Evolutionary conservation across 2,113 vertebrate genomes (phyloP).

Genomic region (Hemibates koningsi): DNA sequence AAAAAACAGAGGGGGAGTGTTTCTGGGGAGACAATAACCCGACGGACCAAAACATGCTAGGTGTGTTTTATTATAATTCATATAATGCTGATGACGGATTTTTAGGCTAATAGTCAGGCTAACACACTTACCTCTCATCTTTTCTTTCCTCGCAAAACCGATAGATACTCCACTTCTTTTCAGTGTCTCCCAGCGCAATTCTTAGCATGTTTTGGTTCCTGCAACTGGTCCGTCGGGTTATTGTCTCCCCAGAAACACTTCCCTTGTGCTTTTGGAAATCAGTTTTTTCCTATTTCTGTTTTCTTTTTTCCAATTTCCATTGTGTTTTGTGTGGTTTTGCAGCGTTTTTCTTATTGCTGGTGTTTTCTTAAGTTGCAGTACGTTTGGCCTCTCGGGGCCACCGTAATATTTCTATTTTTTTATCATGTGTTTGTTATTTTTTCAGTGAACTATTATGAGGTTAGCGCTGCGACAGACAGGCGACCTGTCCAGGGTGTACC

Average conservation of each 20-base stretch:
- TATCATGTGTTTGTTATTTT: background rate
- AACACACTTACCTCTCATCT: background rate
- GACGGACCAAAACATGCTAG: background rate
- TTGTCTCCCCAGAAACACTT: background rate
- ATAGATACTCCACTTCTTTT: background rate
- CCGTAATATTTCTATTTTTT: background rate
- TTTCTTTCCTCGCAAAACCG: background rate
- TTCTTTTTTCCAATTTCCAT: background rate
- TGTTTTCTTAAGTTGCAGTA: background rate
- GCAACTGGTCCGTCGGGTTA: background rate
- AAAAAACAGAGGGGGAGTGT: background rate
- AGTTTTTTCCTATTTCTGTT: background rate
- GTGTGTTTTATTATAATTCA: background rate
- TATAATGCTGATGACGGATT: fast-evolving
- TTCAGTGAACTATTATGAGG: background rate
- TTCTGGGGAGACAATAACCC: background rate
- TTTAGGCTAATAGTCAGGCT: background rate
- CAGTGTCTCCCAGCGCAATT: no score
- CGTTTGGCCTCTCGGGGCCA: background rate
- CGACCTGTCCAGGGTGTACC: background rate
- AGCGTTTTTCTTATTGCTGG: background rate
- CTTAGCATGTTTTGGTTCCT: background rate
- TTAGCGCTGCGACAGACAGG: background rate
- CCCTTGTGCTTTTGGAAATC: background rate
- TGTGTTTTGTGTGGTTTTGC: fast-evolving